Percentiles rank a stretch among this genome's conserved stretches.
These are phyloP conservation scores for Procambarus virginalis DNA, from an alignment of 1,140 invertebrate genomes.

Conservation along the genomic window DNA sequence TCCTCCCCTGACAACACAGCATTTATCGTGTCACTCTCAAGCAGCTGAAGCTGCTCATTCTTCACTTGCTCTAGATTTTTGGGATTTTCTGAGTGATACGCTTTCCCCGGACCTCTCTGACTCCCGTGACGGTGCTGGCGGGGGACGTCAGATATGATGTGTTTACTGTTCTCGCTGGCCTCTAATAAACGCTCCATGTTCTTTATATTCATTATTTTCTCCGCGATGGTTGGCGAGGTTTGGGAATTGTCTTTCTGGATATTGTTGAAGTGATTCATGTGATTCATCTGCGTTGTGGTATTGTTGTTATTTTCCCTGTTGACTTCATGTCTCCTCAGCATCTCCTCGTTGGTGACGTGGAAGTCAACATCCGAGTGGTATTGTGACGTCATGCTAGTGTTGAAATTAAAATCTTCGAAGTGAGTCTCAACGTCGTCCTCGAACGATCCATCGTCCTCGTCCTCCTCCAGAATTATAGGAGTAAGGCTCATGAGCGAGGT, in stretches of 20 bases:
- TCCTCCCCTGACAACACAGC: conserved; percentile 21
- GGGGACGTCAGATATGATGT: not conserved
- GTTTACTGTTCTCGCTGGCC: conserved; percentile 3
- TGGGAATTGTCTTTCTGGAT: not conserved
- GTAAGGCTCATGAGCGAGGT: conserved; percentile 47
- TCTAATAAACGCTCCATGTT: conserved; percentile 38
- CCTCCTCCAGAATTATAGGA: conserved; percentile 46
- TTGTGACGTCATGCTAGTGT: not conserved
- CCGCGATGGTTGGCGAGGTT: not conserved
- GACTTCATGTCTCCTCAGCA: not conserved
- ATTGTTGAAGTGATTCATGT: not conserved
- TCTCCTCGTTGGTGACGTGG: not conserved
- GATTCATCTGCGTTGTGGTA: not conserved
- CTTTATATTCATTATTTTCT: conserved; percentile 37
- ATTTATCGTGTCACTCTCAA: conserved; percentile 20
- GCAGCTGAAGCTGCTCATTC: not conserved
- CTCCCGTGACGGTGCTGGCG: not conserved
- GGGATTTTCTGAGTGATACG: not conserved
- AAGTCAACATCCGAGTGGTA: not conserved
- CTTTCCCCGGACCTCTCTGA: not conserved
- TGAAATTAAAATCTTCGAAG: not conserved
- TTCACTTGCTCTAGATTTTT: not conserved
- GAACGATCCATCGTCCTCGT: not conserved
- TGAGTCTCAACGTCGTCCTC: not conserved
- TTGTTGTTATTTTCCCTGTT: conserved; percentile 35